Evolutionary conservation across 2,797 vertebrate genomes (phyloP).

Genomic region (Meriones psammophilus): DNA sequence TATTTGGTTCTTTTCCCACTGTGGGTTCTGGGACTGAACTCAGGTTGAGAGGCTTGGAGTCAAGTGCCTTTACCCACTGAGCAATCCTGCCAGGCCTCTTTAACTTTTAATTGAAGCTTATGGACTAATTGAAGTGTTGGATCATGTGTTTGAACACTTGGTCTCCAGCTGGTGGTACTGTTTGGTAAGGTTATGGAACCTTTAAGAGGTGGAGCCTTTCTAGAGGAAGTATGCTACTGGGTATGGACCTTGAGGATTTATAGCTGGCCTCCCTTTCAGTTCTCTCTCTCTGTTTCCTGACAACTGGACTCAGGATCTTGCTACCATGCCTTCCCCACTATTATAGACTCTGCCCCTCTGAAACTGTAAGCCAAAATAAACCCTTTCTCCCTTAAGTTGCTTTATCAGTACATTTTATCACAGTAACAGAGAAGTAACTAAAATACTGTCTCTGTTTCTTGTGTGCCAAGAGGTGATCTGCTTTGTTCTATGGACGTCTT

Average conservation of each 20-base stretch:
- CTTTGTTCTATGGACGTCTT: not conserved
- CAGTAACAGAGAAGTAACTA: not conserved
- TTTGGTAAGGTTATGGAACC: not conserved
- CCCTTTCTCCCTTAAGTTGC: not conserved
- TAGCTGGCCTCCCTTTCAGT: not conserved
- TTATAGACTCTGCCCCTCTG: not conserved
- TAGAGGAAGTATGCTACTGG: not conserved
- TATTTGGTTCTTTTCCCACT: no score
- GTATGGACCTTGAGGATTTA: not conserved
- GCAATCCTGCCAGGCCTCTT: no score
- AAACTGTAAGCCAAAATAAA: not conserved
- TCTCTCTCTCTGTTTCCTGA: not conserved
- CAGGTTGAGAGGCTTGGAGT: no score
- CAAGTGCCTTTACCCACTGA: no score
- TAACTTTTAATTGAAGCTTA: not conserved
- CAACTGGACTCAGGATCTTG: not conserved
- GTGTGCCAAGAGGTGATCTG: not conserved
- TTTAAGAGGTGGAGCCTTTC: not conserved
- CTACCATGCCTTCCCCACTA: not conserved
- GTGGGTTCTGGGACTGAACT: no score
- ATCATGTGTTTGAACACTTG: not conserved
- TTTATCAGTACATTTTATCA: not conserved
- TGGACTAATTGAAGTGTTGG: not conserved
- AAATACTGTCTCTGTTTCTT: not conserved
- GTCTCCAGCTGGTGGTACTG: not conserved